phyloP scores from a whole-genome alignment of 1,140 invertebrate species.

The Euglossa dilemma region DNA sequence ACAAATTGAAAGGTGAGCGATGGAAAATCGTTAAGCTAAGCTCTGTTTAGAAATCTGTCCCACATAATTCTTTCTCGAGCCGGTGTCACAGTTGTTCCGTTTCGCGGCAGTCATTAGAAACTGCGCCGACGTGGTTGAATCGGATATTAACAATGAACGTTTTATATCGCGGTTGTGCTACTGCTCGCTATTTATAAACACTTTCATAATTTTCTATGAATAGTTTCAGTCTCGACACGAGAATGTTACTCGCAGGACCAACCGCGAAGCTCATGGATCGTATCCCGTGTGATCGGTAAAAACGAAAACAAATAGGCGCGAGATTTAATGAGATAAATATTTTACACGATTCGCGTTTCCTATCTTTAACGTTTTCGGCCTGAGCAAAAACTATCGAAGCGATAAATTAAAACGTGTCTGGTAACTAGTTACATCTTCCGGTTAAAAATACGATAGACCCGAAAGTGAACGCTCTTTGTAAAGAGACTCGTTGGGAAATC shows the following conservation, averaged over 20 bases:
- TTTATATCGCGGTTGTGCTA: not conserved
- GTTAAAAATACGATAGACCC: not conserved
- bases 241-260: not conserved
- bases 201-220: not conserved
- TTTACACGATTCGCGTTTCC: too few species aligned
- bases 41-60: not conserved
- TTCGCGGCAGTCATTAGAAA: not conserved
- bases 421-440: not conserved
- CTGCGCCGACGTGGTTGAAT: not conserved
- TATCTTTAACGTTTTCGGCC: too few species aligned
- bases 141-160: not conserved
- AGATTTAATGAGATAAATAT: not conserved
- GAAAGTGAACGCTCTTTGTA: not conserved
- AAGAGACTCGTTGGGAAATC: not conserved
- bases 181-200: not conserved
- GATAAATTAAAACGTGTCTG: not conserved
- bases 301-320: not conserved
- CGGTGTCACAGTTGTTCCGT: not conserved
- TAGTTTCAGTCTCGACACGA: not conserved
- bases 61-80: not conserved
- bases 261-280: not conserved
- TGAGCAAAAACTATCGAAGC: not conserved
- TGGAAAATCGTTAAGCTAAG: not conserved
- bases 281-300: not conserved
- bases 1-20: not conserved